A percentile compares a stretch with the other conserved stretches of the same genome.
Evolutionary conservation across 1,140 invertebrate species (phyloP).

Genomic region (Bombus balteatus): DNA sequence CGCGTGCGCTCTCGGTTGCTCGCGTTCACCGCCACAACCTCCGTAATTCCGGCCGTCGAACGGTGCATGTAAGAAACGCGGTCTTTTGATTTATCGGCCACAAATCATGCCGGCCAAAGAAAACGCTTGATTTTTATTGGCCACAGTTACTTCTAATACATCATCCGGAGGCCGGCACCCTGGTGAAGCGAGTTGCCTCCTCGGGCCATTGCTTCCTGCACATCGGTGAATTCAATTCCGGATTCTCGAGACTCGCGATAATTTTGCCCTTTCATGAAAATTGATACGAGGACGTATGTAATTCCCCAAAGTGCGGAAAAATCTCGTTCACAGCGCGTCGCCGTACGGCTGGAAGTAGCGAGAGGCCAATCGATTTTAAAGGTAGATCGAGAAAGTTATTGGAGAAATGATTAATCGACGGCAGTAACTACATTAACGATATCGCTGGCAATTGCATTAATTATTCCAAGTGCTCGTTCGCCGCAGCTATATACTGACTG

Average conservation of each 20-base stretch:
- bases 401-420: constrained; percentile 64
- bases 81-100: constrained; percentile 69
- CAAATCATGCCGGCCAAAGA: constrained; percentile 66
- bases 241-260: constrained; percentile 54
- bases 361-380: constrained; percentile 35
- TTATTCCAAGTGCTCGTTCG: constrained; percentile 66
- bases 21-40: constrained; percentile 16
- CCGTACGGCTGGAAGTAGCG: background rate
- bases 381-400: constrained; percentile 54
- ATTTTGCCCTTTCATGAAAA: constrained; percentile 53
- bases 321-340: background rate
- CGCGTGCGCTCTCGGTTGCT: background rate
- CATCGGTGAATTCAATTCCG: constrained; percentile 53
- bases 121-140: constrained; percentile 72
- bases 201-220: constrained; percentile 54
- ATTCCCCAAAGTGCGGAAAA: constrained; percentile 20
- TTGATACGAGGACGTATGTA: constrained; percentile 51
- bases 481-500: constrained; percentile 49
- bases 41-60: constrained; percentile 49
- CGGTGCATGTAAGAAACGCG: constrained; percentile 59
- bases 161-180: constrained; percentile 58
- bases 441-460: constrained; percentile 66
- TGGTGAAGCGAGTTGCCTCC: constrained; percentile 34
- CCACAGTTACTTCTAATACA: constrained; percentile 69
- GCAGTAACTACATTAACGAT: constrained; percentile 66